phyloP scores from a whole-genome alignment of 2,113 vertebrate species.

The Podilymbus podiceps region DNA sequence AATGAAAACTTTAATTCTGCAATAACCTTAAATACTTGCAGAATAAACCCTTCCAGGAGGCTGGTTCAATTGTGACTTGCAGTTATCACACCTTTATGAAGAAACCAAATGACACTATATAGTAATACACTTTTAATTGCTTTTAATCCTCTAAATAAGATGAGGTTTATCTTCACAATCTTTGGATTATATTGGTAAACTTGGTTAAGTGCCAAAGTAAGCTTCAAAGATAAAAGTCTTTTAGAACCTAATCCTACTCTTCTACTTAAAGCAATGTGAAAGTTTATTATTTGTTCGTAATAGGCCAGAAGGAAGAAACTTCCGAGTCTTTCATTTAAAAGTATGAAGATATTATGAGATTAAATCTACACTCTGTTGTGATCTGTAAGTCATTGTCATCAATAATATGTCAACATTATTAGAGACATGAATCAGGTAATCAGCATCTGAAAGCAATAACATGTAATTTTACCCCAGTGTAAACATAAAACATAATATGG shows the following conservation, averaged over 20 bases:
- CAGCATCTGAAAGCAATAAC: constrained; percentile 13
- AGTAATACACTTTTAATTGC: constrained; percentile 7
- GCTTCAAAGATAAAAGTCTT: constrained; percentile 53
- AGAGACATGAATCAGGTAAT: constrained; percentile 19
- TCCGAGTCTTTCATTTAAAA: constrained; percentile 63
- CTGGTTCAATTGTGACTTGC: constrained; percentile 3
- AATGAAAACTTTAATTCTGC: constrained; percentile 1
- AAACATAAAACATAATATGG: not conserved
- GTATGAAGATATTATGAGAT: constrained; percentile 68
- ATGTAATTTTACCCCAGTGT: constrained; percentile 51
- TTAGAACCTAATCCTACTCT: constrained; percentile 60
- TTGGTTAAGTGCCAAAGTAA: constrained; percentile 54
- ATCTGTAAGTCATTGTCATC: constrained; percentile 39
- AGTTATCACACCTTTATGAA: not conserved
- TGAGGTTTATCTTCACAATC: constrained; percentile 61
- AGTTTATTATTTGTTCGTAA: constrained; percentile 69
- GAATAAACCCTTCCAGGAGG: constrained; percentile 44
- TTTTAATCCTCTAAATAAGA: constrained; percentile 53
- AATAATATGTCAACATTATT: constrained; percentile 56
- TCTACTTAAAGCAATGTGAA: constrained; percentile 14
- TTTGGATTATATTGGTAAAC: constrained; percentile 75
- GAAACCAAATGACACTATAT: not conserved
- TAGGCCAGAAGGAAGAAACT: constrained; percentile 67
- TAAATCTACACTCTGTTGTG: constrained; percentile 66
- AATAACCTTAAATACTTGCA: constrained; percentile 13